Conservation (phyloP, 1,140 invertebrate genomes). For the Bombus consobrinus region DNA sequence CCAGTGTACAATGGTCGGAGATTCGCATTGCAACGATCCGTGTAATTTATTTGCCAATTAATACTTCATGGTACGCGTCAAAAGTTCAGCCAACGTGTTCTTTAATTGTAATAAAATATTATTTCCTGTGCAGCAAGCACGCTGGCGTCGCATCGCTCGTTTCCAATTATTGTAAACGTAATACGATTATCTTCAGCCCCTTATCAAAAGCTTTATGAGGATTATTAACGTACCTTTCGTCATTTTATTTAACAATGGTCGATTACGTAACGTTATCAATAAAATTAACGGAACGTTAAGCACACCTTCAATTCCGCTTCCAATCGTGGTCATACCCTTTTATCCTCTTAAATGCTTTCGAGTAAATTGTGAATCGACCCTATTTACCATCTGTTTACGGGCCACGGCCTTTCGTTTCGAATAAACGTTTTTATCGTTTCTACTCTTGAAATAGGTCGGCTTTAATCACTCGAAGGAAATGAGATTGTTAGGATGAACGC, state of each 20-base stretch:
- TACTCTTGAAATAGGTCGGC: constrained; percentile 22
- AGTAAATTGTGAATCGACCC: constrained; percentile 23
- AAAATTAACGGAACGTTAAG: constrained; percentile 1
- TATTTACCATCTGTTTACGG: constrained; percentile 33
- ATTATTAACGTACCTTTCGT: background rate
- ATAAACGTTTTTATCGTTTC: constrained; percentile 29
- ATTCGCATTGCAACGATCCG: background rate
- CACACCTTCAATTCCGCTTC: background rate
- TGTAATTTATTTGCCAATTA: constrained; percentile 20
- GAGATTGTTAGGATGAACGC: constrained; percentile 28
- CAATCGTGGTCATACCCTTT: background rate
- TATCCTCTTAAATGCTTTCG: constrained; percentile 28
- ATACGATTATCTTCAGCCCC: background rate
- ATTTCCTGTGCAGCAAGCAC: background rate
- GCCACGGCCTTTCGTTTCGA: constrained; percentile 14
- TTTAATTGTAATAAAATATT: constrained; percentile 6
- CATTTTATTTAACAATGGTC: background rate
- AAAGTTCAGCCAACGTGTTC: background rate
- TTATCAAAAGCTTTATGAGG: background rate
- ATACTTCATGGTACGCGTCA: background rate
- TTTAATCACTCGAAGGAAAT: constrained; percentile 42
- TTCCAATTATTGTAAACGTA: background rate
- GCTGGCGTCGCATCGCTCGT: background rate
- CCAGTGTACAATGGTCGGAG: background rate
- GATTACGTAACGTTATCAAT: background rate